Evolutionary conservation across 1,140 invertebrate genomes (phyloP).

Genomic region (Cataglyphis hispanica): DNA sequence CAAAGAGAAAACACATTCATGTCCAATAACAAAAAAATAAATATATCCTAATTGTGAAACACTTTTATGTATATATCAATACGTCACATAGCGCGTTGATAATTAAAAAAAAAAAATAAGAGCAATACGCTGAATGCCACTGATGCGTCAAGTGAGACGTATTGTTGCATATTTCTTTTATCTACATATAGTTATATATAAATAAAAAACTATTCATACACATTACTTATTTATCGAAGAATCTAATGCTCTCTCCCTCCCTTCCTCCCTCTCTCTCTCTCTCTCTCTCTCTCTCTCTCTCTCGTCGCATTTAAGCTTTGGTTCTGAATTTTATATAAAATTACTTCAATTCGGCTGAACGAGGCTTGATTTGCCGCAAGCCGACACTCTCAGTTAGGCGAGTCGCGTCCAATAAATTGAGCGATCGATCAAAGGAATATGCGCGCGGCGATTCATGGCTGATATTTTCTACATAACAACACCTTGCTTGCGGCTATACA

Average conservation of each 20-base stretch:
- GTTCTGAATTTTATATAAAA: constrained; percentile 41
- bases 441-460: not conserved
- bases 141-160: not conserved
- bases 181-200: too few relatives aligned
- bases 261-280: too few relatives aligned
- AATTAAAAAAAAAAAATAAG: not conserved
- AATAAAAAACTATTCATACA: too few relatives aligned
- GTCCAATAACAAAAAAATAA: not conserved
- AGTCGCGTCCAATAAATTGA: constrained; percentile 55
- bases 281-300: too few relatives aligned
- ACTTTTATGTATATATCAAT: not conserved
- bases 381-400: not conserved
- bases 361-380: constrained; percentile 20
- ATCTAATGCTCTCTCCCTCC: not conserved
- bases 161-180: too few relatives aligned
- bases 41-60: not conserved
- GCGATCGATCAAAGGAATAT: constrained; percentile 25
- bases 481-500: not conserved
- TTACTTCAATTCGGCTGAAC: constrained; percentile 4
- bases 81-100: not conserved
- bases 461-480: constrained; percentile 20
- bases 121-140: not conserved
- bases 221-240: constrained; percentile 8
- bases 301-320: not conserved
- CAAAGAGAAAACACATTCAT: not conserved